Evolutionary conservation across 2,797 vertebrate species (phyloP).

Genomic region (Tachyglossus aculeatus): DNA sequence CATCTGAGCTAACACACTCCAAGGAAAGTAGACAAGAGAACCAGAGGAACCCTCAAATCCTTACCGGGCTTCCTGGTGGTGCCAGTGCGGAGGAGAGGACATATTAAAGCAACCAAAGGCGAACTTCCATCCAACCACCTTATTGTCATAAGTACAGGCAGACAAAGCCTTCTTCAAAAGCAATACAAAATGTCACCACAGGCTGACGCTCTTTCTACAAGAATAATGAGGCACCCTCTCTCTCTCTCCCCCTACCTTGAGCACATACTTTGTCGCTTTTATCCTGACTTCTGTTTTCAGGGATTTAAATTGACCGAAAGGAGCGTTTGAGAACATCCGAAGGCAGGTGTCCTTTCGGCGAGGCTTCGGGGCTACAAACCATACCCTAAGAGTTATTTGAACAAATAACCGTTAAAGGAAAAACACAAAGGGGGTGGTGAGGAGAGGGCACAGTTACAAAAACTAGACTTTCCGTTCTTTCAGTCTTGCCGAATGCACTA

Average conservation of each 20-base stretch:
- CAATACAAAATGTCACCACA: conserved; percentile 77
- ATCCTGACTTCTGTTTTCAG: conserved; percentile 55
- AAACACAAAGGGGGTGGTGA: neutral
- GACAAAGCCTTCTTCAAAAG: conserved; percentile 49
- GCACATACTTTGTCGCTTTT: conserved; percentile 57
- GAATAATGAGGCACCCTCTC: conserved; percentile 68
- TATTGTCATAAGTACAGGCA: conserved; percentile 30
- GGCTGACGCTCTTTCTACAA: conserved; percentile 81
- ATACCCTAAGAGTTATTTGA: too few relatives aligned
- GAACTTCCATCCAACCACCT: too few relatives aligned
- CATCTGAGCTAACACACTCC: too few relatives aligned
- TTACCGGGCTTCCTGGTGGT: too few relatives aligned
- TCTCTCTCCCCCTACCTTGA: conserved; percentile 2
- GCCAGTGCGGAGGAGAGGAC: too few relatives aligned
- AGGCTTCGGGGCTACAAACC: neutral
- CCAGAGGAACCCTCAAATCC: too few relatives aligned
- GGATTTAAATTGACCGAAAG: conserved; percentile 47
- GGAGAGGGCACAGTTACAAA: neutral
- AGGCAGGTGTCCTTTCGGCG: neutral
- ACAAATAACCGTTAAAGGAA: too few relatives aligned
- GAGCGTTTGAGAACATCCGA: conserved; percentile 21
- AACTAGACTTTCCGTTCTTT: neutral
- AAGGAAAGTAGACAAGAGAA: too few relatives aligned
- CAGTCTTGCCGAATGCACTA: neutral
- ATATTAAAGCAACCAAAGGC: too few relatives aligned